A percentile compares a stretch with the other conserved stretches of the same genome.
Evolutionary conservation across 2,888 invertebrate genomes (phyloP).

Genomic region (Iphiclides podalirius): DNA sequence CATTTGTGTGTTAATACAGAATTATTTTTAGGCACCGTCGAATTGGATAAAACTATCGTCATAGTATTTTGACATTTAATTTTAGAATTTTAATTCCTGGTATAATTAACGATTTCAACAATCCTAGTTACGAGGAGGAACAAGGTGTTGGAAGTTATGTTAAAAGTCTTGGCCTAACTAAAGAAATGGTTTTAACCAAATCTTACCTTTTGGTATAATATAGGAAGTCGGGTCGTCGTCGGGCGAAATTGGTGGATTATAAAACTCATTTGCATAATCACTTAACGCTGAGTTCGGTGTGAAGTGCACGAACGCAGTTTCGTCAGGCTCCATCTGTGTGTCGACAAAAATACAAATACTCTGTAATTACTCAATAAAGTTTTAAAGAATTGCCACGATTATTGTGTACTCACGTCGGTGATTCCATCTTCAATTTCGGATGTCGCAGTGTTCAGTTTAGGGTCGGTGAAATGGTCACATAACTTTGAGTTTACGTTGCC

Average conservation of each 20-base stretch:
- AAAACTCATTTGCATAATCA: conserved; percentile 90
- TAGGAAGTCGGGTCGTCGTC: conserved; percentile 62
- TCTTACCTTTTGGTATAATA: conserved; percentile 51
- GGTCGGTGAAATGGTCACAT: conserved; percentile 66
- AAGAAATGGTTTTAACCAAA: too few species aligned
- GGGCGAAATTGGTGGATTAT: conserved; percentile 84
- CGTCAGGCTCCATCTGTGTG: conserved; percentile 81
- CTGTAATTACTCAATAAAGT: too few species aligned
- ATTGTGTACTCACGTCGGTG: conserved; percentile 43
- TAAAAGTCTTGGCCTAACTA: too few species aligned
- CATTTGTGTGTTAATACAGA: conserved; percentile 25
- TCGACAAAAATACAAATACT: conserved; percentile 46
- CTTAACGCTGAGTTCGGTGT: conserved; percentile 83
- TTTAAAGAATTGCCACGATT: too few species aligned
- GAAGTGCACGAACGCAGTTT: conserved; percentile 89
- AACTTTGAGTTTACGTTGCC: conserved; percentile 58
- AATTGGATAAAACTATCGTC: too few species aligned
- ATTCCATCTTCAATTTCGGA: conserved; percentile 40
- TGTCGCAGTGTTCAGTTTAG: conserved; percentile 49
- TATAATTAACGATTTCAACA: too few species aligned
- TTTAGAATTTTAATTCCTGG: too few species aligned
- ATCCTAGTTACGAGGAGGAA: too few species aligned
- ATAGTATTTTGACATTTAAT: too few species aligned
- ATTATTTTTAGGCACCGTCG: background rate
- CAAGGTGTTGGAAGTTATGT: too few species aligned